Evolutionary conservation across 1,140 invertebrate species (phyloP), one percentile per base, ranked within the genome.

Genomic region (Drosophila nannoptera): DNA sequence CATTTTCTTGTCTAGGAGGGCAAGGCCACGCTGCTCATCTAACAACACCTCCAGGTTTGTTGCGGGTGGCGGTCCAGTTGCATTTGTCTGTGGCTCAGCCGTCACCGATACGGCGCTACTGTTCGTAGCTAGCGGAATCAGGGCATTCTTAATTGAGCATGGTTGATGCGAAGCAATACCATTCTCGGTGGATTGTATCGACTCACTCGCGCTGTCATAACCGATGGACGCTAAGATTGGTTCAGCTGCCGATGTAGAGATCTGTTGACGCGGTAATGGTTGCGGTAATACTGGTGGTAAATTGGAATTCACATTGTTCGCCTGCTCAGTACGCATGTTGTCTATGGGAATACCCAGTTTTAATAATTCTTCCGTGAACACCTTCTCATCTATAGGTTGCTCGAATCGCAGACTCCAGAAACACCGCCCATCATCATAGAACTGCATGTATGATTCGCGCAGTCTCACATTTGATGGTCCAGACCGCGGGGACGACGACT

Each of bases 381-480:
- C 64, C 0, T 58, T 2, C 33, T 81, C 75, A 29, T 89, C 82
- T 0, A n/a, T 5, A 0, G 31, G 0, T 0, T 16, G 0, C 14
- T 73, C 66, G 6, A 89, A 88, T 1, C 67, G 69, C 33, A 89
- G 5, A 46, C 86, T 89, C 87, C 87, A 89, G 56, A 73, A 84
- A 0, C 12, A 12, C 0, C 65, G 14, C 0, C 62, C 42, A 4
- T 69, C 60, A 31, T 88, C 87, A 14, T 78, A 88, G 48, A 87
- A 89, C 33, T 89, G 88, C 7, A 87, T 42, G 45, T 89, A 89
- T 5, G 58, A 42, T 0, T 78, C 64, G 4, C 55, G 69, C 11
- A 69, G 6, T 45, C 78, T 63, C 0, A 75, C 32, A 33, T 40
- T 48, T 0, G 16, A 8, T 0, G 14, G 38, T 4, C 40, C 54